Percentiles rank a stretch among this genome's conserved stretches.
Conservation (phyloP, 2,797 vertebrate genomes). For the Sebastes minor region DNA sequence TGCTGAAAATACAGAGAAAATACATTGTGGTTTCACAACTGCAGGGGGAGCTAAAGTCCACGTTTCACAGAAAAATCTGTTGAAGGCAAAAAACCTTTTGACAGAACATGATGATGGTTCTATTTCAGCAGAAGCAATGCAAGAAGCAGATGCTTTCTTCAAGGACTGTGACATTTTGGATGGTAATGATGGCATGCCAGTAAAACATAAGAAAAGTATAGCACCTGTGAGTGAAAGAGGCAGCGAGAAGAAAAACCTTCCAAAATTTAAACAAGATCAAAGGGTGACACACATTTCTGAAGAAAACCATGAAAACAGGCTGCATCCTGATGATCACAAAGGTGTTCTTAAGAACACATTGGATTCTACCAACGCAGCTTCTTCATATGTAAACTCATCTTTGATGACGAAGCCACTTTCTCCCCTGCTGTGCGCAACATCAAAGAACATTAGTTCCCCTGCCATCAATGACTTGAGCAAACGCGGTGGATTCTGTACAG, state of each 20-base stretch:
- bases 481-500: conserved; percentile 74
- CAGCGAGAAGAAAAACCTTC: neutral
- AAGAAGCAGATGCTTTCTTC: conserved; percentile 37
- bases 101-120: conserved; percentile 41
- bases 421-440: conserved; percentile 23
- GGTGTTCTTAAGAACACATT: conserved; percentile 78
- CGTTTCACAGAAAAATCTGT: conserved; percentile 30
- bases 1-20: neutral
- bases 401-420: conserved; percentile 73
- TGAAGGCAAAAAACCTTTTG: conserved; percentile 30
- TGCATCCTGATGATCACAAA: neutral
- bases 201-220: neutral
- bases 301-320: conserved; percentile 16
- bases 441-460: neutral
- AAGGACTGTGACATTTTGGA: conserved; percentile 23
- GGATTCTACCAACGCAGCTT: conserved; percentile 66
- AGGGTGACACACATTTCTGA: conserved; percentile 74
- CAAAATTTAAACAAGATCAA: conserved; percentile 55
- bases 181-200: neutral
- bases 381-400: conserved; percentile 72
- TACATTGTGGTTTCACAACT: conserved; percentile 38
- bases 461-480: neutral
- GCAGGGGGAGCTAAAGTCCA: conserved; percentile 26
- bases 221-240: neutral
- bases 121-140: conserved; percentile 24